Conservation (phyloP, 1,140 invertebrate genomes). For the Melanaphis sacchari region DNA sequence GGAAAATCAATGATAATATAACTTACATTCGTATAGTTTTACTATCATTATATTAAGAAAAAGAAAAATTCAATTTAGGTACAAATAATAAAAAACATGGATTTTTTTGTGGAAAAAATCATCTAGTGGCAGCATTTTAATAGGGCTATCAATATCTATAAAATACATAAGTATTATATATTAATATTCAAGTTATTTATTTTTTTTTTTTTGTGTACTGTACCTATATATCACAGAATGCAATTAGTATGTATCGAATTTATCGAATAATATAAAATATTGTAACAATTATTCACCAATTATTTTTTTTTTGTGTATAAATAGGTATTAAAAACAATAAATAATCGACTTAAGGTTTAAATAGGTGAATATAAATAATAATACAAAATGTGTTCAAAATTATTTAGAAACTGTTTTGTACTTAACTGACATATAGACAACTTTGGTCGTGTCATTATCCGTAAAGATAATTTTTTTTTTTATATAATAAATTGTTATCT, state of each 20-base stretch:
- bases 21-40: not conserved
- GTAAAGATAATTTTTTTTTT: not conserved
- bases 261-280: not conserved
- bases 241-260: not conserved
- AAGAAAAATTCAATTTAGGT: not conserved
- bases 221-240: not conserved
- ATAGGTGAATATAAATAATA: not conserved
- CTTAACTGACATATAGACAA: not conserved
- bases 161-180: too few species aligned
- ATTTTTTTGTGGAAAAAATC: not conserved
- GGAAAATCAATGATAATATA: not conserved
- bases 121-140: not conserved
- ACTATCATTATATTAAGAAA: not conserved
- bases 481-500: not conserved
- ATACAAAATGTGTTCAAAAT: not conserved
- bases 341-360: not conserved
- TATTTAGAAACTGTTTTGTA: not conserved
- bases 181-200: too few species aligned
- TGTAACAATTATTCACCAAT: not conserved
- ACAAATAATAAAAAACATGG: not conserved
- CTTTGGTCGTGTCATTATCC: not conserved
- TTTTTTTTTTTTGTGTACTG: not conserved
- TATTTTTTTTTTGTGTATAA: not conserved
- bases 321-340: not conserved
- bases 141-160: too few species aligned